Evolutionary conservation across 1,140 invertebrate genomes (phyloP).

Genomic region (Drosophila bipectinata): DNA sequence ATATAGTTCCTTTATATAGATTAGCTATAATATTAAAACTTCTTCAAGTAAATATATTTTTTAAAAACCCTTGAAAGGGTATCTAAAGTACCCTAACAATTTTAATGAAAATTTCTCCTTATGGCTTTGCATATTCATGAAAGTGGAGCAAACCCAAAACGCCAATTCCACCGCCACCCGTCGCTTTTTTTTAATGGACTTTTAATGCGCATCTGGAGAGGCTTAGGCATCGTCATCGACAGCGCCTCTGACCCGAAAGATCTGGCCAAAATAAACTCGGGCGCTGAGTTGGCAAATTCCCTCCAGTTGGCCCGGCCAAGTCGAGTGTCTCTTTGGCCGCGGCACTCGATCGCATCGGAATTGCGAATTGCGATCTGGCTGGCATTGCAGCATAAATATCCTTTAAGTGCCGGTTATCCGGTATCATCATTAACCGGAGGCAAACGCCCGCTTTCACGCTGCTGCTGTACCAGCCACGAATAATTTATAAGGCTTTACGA

Average conservation of each 20-base stretch:
- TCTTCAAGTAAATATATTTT: too few species aligned
- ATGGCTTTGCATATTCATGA: constrained; percentile 53
- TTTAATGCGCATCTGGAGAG: constrained; percentile 63
- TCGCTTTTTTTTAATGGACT: constrained; percentile 64
- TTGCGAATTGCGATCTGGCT: constrained; percentile 20
- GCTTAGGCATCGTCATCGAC: constrained; percentile 53
- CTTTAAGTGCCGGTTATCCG: constrained; percentile 75
- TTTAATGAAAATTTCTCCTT: background rate
- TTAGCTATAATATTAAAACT: too few species aligned
- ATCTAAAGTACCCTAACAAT: background rate
- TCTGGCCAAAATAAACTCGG: constrained; percentile 48
- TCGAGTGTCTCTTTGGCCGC: constrained; percentile 19
- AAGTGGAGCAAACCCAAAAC: constrained; percentile 72
- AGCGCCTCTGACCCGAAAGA: constrained; percentile 35
- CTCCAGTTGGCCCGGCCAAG: background rate
- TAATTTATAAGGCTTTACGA: constrained; percentile 63
- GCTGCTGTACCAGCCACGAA: constrained; percentile 27
- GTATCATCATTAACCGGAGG: constrained; percentile 73
- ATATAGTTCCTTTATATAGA: too few species aligned
- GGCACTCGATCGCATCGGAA: constrained; percentile 10
- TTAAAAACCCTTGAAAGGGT: constrained; percentile 10
- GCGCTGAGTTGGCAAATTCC: constrained; percentile 37
- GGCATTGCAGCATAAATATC: constrained; percentile 69
- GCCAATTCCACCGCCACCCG: constrained; percentile 22
- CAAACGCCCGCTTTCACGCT: constrained; percentile 74